Base-by-base conservation (phyloP, 1,140 invertebrate genomes). In the Pectinophora gossypiella region DNA sequence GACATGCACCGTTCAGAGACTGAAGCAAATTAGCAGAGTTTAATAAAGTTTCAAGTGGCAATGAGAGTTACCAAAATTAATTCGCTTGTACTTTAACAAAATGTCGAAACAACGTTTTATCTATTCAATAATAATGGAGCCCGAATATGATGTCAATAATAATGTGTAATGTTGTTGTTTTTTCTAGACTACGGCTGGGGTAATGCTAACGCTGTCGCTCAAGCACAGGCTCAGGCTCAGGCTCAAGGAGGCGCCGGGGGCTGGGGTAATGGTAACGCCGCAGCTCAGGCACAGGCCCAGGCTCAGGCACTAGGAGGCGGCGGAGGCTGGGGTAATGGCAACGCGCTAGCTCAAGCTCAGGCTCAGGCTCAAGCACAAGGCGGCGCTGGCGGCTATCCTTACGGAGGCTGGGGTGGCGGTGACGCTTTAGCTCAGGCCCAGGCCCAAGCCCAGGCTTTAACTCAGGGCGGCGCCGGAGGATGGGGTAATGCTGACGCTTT, bases 211-310 rank as follows among this genome's bases (percentile, higher is more conserved):
- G 51, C 47, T 35, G 19, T 40, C 9, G 59, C 58, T 6, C 38
- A 51, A 10, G 54, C 59, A 1, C 32, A 57, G 47, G 54, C 48
- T 23, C 20, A 43, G 15, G 22, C 49, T 51, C 20, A 51, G 15
- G 35, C 22, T 7, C 45, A 23, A 18, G 42, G 27, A 47, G 45
- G 51, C 13, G 21, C 19, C 5, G 42, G 42, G 23, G 45, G 51
- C 19, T 42, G 1, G 0, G 36, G 46, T 0, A 22, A 46, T 10
- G 21, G 15, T 27, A 49, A 57, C 7, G 64, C 67, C 13, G 32
- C 58, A 22, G 59, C 56, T 23, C 44, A 57, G 6, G 59, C 56
- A 32, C 44, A 57, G 6, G 64, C 67, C 15, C 43, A 61, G 23
- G 57, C 61, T 7, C 38, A 53, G 15, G 61, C 56, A 20, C 5